Percentiles rank a stretch among this genome's conserved stretches.
Conservation (phyloP, 2,888 invertebrate genomes). For the Eupelmus urozonus region DNA sequence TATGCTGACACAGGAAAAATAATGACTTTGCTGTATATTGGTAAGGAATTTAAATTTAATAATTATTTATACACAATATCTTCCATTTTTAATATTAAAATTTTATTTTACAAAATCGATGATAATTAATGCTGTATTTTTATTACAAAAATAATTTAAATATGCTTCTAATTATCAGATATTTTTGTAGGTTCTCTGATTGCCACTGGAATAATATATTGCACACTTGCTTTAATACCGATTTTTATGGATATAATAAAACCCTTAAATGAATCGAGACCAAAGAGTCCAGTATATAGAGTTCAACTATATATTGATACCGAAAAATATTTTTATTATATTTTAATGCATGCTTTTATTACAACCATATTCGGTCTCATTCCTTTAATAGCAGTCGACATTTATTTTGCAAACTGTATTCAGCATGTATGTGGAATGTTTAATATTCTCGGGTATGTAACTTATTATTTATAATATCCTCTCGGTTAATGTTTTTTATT, state of each 20-base stretch:
- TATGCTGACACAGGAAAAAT: constrained; percentile 11
- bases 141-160: neutral
- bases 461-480: no score
- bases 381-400: constrained; percentile 30
- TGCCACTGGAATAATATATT: neutral
- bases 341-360: constrained; percentile 50
- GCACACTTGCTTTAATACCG: constrained; percentile 45
- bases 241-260: constrained; percentile 55
- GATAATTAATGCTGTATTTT: neutral
- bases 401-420: constrained; percentile 24
- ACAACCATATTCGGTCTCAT: constrained; percentile 29
- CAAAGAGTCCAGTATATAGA: constrained; percentile 46
- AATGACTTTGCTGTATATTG: neutral
- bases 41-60: constrained; percentile 9
- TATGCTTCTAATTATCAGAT: neutral
- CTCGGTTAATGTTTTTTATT: no score
- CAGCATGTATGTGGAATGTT: constrained; percentile 53
- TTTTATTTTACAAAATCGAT: neutral
- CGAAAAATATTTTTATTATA: constrained; percentile 58
- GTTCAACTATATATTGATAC: constrained; percentile 61
- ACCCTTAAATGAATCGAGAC: constrained; percentile 60
- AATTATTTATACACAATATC: neutral
- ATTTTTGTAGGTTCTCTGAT: constrained; percentile 1
- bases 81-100: neutral
- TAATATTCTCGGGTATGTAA: constrained; percentile 52